phyloP scores from a whole-genome alignment of 92 coral and sea anemone genomes.

The Porites rus region DNA sequence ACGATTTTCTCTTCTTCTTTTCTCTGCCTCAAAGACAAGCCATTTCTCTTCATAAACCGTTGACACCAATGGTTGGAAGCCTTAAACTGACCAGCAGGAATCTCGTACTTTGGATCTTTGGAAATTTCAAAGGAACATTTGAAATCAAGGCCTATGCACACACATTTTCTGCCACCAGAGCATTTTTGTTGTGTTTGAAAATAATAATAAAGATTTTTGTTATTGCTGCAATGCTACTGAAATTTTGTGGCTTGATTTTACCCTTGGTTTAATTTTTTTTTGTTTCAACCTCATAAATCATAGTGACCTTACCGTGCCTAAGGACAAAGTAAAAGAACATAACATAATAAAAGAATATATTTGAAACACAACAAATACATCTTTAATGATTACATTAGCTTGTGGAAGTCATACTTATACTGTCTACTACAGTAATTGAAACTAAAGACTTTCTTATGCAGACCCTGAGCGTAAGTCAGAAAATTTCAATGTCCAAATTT shows the following conservation, averaged over 20 bases:
- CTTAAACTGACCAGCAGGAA: too few relatives aligned
- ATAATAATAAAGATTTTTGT: too few relatives aligned
- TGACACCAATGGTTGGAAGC: too few relatives aligned
- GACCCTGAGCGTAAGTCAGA: too few relatives aligned
- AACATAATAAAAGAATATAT: neutral
- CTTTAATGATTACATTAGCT: neutral
- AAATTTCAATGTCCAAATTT: too few relatives aligned
- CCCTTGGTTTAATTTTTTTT: neutral
- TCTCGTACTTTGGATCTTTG: too few relatives aligned
- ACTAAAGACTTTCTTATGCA: too few relatives aligned
- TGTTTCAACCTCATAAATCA: neutral
- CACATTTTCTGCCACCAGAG: slow-evolving; percentile 3
- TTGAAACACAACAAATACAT: neutral
- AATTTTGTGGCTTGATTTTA: neutral
- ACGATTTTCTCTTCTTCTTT: too few relatives aligned
- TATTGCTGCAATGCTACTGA: too few relatives aligned
- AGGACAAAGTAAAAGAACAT: neutral
- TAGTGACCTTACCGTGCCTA: neutral
- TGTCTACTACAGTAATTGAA: neutral
- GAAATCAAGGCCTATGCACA: neutral
- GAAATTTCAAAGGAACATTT: neutral
- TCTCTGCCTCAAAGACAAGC: too few relatives aligned
- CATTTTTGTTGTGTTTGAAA: neutral
- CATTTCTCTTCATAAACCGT: too few relatives aligned
- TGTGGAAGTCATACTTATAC: neutral